Evolutionary conservation across 2,113 vertebrate genomes (phyloP).

Genomic region (Spilogale gracilis): DNA sequence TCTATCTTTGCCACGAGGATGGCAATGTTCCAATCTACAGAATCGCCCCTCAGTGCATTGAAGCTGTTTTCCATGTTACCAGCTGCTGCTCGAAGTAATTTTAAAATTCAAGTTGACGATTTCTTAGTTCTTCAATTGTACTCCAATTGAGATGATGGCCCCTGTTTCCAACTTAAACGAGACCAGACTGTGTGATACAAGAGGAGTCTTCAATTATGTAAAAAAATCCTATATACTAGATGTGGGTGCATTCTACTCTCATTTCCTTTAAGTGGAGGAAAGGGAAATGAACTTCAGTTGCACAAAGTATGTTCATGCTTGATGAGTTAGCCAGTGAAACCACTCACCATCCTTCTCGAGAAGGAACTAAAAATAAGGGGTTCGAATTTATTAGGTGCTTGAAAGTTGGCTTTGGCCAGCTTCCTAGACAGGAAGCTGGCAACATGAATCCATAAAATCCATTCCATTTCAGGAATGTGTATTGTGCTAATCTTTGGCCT

Average conservation of each 20-base stretch:
- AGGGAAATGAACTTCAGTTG: background rate
- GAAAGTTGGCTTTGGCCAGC: constrained; percentile 54
- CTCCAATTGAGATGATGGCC: background rate
- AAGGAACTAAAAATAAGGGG: constrained; percentile 60
- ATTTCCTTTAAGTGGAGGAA: background rate
- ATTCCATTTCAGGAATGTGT: constrained; percentile 31
- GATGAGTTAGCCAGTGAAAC: background rate
- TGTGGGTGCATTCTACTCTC: background rate
- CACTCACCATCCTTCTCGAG: background rate
- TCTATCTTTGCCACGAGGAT: constrained; percentile 38
- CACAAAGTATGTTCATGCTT: background rate
- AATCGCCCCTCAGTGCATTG: background rate
- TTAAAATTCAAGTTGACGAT: constrained; percentile 43
- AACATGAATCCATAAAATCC: constrained; percentile 45
- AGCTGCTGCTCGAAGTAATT: background rate
- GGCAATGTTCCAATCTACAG: background rate
- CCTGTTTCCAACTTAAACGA: background rate
- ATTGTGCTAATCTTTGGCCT: constrained; percentile 14
- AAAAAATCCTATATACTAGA: background rate
- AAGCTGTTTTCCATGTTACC: constrained; percentile 9
- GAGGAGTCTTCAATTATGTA: background rate
- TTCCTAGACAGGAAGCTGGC: constrained; percentile 49
- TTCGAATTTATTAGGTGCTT: constrained; percentile 55
- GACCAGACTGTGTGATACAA: background rate
- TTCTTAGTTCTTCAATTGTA: constrained; percentile 29